These are phyloP conservation scores for Buathra laborator DNA, from an alignment of 2,888 invertebrate genomes.

Conservation along the genomic window DNA sequence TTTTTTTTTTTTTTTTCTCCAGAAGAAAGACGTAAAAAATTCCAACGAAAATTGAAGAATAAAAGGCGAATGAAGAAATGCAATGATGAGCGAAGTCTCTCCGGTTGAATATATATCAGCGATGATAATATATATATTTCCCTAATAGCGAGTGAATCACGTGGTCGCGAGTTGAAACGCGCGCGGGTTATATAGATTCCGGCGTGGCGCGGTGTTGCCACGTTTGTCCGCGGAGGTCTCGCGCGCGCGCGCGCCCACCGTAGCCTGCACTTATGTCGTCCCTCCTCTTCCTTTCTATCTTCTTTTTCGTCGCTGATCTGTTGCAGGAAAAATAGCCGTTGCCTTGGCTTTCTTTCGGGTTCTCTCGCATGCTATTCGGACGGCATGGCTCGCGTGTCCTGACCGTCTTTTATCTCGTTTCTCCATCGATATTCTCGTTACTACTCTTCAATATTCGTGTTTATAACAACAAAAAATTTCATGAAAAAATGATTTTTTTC, in stretches of 20 bases:
- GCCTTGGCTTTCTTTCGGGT: slow-evolving; percentile 75
- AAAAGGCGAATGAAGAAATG: slow-evolving; percentile 51
- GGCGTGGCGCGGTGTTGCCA: slow-evolving; percentile 74
- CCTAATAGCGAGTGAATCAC: slow-evolving; percentile 79
- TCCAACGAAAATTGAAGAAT: background rate
- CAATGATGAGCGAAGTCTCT: slow-evolving; percentile 63
- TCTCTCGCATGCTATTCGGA: slow-evolving; percentile 20
- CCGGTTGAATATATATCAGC: slow-evolving; percentile 52
- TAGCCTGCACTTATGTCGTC: slow-evolving; percentile 45
- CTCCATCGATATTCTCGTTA: background rate
- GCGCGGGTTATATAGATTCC: slow-evolving; percentile 74
- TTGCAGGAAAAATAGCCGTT: slow-evolving; percentile 73
- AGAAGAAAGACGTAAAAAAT: background rate
- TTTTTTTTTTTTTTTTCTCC: too few species aligned
- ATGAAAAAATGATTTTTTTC: too few species aligned
- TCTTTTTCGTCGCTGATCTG: slow-evolving; percentile 58
- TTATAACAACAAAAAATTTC: background rate
- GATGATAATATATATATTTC: slow-evolving; percentile 65
- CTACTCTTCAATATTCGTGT: background rate
- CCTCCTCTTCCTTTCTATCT: slow-evolving; percentile 25
- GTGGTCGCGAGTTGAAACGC: slow-evolving; percentile 75
- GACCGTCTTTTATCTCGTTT: slow-evolving; percentile 51
- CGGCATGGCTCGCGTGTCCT: slow-evolving; percentile 41
- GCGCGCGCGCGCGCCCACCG: slow-evolving; percentile 19
- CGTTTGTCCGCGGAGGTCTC: slow-evolving; percentile 34